Evolutionary conservation across 2,888 invertebrate genomes (phyloP).

Genomic region (Tachina grossa): DNA sequence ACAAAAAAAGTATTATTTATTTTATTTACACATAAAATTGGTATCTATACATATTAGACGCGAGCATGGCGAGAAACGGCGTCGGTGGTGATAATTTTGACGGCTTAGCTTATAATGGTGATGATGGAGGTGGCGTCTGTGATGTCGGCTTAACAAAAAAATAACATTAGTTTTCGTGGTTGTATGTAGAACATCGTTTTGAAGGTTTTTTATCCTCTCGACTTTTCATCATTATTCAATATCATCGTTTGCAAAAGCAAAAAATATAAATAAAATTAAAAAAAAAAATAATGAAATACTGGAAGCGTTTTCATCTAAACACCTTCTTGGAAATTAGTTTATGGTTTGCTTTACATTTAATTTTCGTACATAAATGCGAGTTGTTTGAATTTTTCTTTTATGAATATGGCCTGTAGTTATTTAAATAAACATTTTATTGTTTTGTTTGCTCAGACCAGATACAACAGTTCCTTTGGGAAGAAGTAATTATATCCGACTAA

Average conservation of each 20-base stretch:
- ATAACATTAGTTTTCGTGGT: constrained; percentile 31
- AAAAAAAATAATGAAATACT: constrained; percentile 73
- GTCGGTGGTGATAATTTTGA: constrained; percentile 42
- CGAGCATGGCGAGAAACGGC: constrained; percentile 22
- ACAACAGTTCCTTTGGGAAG: neutral
- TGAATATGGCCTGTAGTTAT: constrained; percentile 63
- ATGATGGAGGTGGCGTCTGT: constrained; percentile 68
- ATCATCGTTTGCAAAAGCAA: constrained; percentile 42
- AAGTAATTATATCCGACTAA: constrained; percentile 20
- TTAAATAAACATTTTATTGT: constrained; percentile 58
- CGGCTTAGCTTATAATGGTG: constrained; percentile 29
- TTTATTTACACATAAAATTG: constrained; percentile 21
- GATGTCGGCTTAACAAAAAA: constrained; percentile 56
- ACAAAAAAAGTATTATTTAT: constrained; percentile 61
- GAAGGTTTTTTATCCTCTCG: neutral
- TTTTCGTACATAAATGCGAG: constrained; percentile 19
- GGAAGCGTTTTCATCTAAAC: constrained; percentile 80
- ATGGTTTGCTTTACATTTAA: constrained; percentile 46
- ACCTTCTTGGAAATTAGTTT: constrained; percentile 78
- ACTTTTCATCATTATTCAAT: constrained; percentile 55
- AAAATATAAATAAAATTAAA: constrained; percentile 3
- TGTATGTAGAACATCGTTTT: constrained; percentile 28
- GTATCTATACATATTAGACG: constrained; percentile 17
- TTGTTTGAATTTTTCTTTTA: constrained; percentile 39
- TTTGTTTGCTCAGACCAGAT: constrained; percentile 40